phyloP scores from a whole-genome alignment of 2,113 vertebrate species.

The Poeciliopsis retropinna region DNA sequence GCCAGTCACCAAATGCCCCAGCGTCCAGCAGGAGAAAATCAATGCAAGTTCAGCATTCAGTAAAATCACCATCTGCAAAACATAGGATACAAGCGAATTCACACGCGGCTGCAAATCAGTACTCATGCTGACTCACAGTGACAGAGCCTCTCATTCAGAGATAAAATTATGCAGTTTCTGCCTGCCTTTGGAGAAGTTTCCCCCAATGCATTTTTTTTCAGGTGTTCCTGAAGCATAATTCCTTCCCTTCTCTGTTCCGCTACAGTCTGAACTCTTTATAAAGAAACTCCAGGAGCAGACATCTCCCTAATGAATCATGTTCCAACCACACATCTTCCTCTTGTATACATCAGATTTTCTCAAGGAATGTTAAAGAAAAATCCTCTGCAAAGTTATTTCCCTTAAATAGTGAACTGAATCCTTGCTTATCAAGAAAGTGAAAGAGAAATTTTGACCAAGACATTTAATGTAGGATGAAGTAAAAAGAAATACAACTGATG shows the following conservation, averaged over 20 bases:
- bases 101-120: conserved; percentile 3
- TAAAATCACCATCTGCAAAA: conserved; percentile 41
- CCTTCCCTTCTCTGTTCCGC: conserved; percentile 19
- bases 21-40: conserved; percentile 29
- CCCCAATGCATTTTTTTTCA: conserved; percentile 25
- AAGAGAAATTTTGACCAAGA: conserved; percentile 5
- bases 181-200: conserved; percentile 10
- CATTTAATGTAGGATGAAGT: not conserved
- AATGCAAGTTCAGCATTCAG: conserved; percentile 46
- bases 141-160: conserved; percentile 2
- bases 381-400: not conserved
- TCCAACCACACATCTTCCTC: conserved; percentile 27
- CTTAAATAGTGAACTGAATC: conserved; percentile 8
- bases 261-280: conserved; percentile 13
- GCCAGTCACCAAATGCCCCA: conserved; percentile 32
- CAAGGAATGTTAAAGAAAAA: conserved; percentile 7
- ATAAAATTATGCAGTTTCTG: conserved; percentile 22
- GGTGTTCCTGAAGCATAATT: not conserved
- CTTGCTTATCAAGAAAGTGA: conserved; percentile 6
- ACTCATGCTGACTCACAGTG: conserved; percentile 10
- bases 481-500: not conserved
- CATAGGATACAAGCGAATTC: conserved; percentile 27
- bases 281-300: conserved; percentile 20
- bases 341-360: conserved; percentile 25
- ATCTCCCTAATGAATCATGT: conserved; percentile 41